A percentile compares a stretch with the other conserved stretches of the same genome.
phyloP scores from a whole-genome alignment of 1,140 invertebrate genomes.

The Radopholus similis region DNA sequence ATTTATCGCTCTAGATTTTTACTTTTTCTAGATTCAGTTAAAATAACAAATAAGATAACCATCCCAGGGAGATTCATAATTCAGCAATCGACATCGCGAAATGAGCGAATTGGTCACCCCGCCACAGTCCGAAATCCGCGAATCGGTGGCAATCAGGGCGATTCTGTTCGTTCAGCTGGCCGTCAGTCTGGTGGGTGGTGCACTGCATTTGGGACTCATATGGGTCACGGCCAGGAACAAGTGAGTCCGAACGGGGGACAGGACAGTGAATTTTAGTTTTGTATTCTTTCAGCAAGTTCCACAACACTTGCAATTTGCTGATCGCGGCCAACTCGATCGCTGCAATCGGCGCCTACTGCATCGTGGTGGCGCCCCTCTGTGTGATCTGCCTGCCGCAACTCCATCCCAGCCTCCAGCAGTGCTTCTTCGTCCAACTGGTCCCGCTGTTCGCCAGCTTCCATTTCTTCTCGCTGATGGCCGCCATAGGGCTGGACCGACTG shows the following conservation, averaged over 20 bases:
- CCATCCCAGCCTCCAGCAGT: neutral
- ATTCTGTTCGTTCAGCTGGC: neutral
- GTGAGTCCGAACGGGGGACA: neutral
- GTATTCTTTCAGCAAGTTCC: neutral
- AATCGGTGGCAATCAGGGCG: neutral
- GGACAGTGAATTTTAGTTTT: neutral
- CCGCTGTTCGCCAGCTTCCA: neutral
- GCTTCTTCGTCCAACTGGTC: neutral
- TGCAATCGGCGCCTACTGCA: neutral
- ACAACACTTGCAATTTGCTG: neutral
- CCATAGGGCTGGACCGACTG: neutral
- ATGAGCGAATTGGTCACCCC: too few relatives aligned
- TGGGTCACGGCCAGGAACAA: neutral
- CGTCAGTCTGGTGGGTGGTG: neutral
- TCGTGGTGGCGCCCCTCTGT: neutral
- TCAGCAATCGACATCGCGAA: too few relatives aligned
- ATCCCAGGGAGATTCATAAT: too few relatives aligned
- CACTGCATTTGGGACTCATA: neutral
- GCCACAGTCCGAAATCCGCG: neutral
- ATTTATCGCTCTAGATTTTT: too few relatives aligned
- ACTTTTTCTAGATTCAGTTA: too few relatives aligned
- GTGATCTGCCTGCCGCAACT: neutral
- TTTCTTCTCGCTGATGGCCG: neutral
- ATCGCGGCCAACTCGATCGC: neutral
- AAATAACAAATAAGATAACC: too few relatives aligned